Evolutionary conservation across 2,113 vertebrate species (phyloP).

Genomic region (Salvator merianae): DNA sequence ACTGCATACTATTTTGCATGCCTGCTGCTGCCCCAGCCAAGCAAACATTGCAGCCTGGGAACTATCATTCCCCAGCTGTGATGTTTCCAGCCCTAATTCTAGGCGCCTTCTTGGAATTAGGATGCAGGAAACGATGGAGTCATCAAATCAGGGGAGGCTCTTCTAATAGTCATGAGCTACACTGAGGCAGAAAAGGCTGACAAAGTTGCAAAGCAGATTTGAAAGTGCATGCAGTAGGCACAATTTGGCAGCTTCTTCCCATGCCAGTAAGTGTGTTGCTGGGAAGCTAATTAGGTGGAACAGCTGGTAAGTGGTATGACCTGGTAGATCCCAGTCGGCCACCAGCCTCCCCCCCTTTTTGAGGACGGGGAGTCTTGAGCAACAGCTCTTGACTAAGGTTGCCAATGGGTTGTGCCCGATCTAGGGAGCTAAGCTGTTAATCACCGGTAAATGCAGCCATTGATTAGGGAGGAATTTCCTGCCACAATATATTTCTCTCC

Average conservation of each 20-base stretch:
- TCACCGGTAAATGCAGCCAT: background rate
- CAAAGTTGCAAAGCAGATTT: too few species aligned
- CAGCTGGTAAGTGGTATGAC: background rate
- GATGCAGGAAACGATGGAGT: background rate
- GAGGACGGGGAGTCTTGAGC: background rate
- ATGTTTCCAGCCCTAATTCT: too few species aligned
- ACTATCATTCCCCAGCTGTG: too few species aligned
- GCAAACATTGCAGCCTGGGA: too few species aligned
- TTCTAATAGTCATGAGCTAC: background rate
- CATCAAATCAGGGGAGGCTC: background rate
- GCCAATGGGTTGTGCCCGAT: background rate
- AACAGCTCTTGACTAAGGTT: background rate
- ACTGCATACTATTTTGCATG: too few species aligned
- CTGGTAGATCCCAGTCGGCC: background rate
- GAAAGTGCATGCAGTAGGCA: background rate
- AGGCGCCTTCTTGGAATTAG: background rate
- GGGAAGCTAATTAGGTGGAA: background rate
- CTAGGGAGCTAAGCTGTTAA: background rate
- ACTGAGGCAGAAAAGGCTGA: background rate
- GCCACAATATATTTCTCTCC: background rate
- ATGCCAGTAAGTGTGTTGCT: background rate
- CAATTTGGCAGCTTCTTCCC: background rate
- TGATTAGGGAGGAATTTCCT: constrained; percentile 9
- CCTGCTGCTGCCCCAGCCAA: too few species aligned
- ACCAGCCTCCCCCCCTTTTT: background rate